phyloP scores from a whole-genome alignment of 2,113 vertebrate genomes.

The Paradisaea rubra region DNA sequence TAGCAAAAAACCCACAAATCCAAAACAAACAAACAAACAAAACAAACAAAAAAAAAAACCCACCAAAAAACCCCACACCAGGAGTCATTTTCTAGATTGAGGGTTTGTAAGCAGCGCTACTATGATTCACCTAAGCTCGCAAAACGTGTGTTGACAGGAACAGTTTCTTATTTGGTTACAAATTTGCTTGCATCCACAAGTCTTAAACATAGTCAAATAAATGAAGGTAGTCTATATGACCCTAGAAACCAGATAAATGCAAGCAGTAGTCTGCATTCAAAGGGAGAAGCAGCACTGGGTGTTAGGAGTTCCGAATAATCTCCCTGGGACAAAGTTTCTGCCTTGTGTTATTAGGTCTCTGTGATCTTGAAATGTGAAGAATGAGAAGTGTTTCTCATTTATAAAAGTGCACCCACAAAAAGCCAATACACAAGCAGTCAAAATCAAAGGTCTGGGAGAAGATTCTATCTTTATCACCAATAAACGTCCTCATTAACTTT shows the following conservation, averaged over 20 bases:
- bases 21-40: background rate
- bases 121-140: background rate
- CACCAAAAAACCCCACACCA: background rate
- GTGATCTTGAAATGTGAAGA: background rate
- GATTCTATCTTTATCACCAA: background rate
- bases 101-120: background rate
- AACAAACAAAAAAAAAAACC: no score
- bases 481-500: constrained; percentile 1
- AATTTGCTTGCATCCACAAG: background rate
- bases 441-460: background rate
- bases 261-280: background rate
- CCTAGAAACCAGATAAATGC: background rate
- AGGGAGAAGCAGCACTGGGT: background rate
- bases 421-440: background rate
- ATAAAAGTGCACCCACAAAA: background rate
- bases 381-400: background rate
- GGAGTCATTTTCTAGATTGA: background rate
- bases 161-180: background rate
- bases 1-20: background rate
- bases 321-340: background rate
- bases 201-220: background rate
- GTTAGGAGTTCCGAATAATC: background rate
- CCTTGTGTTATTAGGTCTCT: background rate
- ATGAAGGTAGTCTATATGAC: background rate
- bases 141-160: background rate